Evolutionary conservation across 2,888 invertebrate species (phyloP).

Genomic region (Drosophila antonietae): DNA sequence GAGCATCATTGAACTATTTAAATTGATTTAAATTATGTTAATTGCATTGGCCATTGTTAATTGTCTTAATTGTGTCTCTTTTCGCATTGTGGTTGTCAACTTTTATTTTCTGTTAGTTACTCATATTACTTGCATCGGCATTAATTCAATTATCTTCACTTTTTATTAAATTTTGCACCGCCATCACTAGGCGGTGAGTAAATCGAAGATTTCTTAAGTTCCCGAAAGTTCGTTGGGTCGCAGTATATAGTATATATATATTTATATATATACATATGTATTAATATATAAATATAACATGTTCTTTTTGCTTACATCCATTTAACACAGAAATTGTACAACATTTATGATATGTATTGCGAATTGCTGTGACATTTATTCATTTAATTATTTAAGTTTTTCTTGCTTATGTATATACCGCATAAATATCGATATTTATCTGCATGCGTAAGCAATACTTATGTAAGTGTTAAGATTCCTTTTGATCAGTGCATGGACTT

Average conservation of each 20-base stretch:
- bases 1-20: slow-evolving; percentile 35
- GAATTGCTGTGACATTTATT: slow-evolving; percentile 84
- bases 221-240: slow-evolving; percentile 7
- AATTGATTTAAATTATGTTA: slow-evolving; percentile 36
- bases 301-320: slow-evolving; percentile 23
- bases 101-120: slow-evolving; percentile 11
- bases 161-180: background rate
- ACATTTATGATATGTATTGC: slow-evolving; percentile 85
- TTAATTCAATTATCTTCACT: slow-evolving; percentile 1
- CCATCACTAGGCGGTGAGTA: background rate
- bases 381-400: slow-evolving; percentile 52
- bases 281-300: slow-evolving; percentile 10
- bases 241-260: slow-evolving; percentile 11
- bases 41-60: slow-evolving; percentile 39
- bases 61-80: slow-evolving; percentile 42
- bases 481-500: slow-evolving; percentile 45
- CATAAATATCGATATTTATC: slow-evolving; percentile 32
- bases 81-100: slow-evolving; percentile 19
- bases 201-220: slow-evolving; percentile 19
- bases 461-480: slow-evolving; percentile 18
- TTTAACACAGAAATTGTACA: slow-evolving; percentile 83
- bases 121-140: background rate
- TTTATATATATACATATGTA: background rate
- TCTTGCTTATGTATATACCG: slow-evolving; percentile 34
- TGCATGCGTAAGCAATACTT: slow-evolving; percentile 22